Evolutionary conservation across 1,140 invertebrate genomes (phyloP), one percentile per base, ranked within the genome.

Genomic region (Procambarus clarkii): DNA sequence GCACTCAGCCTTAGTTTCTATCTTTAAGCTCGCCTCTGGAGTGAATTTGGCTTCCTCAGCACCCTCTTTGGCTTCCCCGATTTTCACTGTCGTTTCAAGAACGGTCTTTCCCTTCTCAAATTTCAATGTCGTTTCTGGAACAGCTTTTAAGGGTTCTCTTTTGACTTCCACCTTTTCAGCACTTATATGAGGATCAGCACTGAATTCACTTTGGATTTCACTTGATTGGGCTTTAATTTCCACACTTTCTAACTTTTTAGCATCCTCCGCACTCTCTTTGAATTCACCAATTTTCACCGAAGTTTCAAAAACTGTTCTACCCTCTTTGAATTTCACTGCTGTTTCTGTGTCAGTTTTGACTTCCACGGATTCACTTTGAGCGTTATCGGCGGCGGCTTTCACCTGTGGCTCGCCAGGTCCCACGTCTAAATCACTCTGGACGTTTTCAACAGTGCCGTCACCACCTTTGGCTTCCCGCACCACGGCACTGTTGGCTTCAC

Each of bases 61-160:
- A 3, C 9, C 46, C 21, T 69, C 78, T 45, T 80, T 24, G 21
- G 45, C 15, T 46, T 88, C 86, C 11, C 78, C 87, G 13, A 74
- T 76, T 21, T 76, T 83, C 24, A 76, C 87, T 24, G 60, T 34
- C 18, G 80, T 89, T 64, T 89, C 60, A 64, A 83, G 77, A 45
- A 89, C 48, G 5, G 78, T 83, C 34, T 82, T 81, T 1, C 87
- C 87, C 71, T 76, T 21, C 45, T 79, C n/a, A 60, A 87, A 87
- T 44, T 87, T 87, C 50, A 87, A 13, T 44, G 74, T 24, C 24
- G 76, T 79, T 54, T 87, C 69, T 3, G 74, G 74, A 21, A 87
- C 64, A 24, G n/a, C 81, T 82, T 64, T 64, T 2, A 64, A 11
- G 11, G 60, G 60, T 4, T 64, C 60, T 18, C 21, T 64, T 21